Evolutionary conservation across 1,140 invertebrate species (phyloP).

Genomic region (Drosophila triauraria): DNA sequence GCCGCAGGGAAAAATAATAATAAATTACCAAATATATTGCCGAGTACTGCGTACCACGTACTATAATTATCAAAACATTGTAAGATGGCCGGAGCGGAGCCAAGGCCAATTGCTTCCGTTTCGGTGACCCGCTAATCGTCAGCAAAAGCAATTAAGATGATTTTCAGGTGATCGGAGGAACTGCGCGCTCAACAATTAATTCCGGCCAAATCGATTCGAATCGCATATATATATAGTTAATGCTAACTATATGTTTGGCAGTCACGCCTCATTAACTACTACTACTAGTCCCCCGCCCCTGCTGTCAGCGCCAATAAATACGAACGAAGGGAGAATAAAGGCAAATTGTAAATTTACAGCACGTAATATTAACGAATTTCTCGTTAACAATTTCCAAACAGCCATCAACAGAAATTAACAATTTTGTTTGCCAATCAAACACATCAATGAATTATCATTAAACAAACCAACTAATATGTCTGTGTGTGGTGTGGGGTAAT

Average conservation of each 20-base stretch:
- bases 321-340: background rate
- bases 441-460: constrained; percentile 56
- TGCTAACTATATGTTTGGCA: constrained; percentile 49
- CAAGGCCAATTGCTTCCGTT: constrained; percentile 29
- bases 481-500: too few species aligned
- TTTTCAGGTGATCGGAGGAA: constrained; percentile 32
- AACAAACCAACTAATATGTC: constrained; percentile 10
- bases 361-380: constrained; percentile 50
- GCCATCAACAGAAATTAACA: constrained; percentile 38
- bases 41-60: background rate
- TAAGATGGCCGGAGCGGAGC: constrained; percentile 3
- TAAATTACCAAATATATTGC: constrained; percentile 10
- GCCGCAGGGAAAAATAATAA: background rate
- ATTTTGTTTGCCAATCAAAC: constrained; percentile 51
- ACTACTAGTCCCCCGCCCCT: background rate
- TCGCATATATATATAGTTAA: constrained; percentile 9
- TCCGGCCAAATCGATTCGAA: constrained; percentile 25
- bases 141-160: constrained; percentile 40
- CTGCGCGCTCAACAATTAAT: constrained; percentile 27
- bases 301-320: constrained; percentile 24
- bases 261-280: constrained; percentile 42
- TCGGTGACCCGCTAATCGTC: constrained; percentile 26
- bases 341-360: constrained; percentile 47
- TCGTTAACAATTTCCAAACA: constrained; percentile 40
- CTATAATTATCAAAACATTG: constrained; percentile 22